Evolutionary conservation across 1,140 invertebrate species (phyloP).

Genomic region (Megalopta genalis): DNA sequence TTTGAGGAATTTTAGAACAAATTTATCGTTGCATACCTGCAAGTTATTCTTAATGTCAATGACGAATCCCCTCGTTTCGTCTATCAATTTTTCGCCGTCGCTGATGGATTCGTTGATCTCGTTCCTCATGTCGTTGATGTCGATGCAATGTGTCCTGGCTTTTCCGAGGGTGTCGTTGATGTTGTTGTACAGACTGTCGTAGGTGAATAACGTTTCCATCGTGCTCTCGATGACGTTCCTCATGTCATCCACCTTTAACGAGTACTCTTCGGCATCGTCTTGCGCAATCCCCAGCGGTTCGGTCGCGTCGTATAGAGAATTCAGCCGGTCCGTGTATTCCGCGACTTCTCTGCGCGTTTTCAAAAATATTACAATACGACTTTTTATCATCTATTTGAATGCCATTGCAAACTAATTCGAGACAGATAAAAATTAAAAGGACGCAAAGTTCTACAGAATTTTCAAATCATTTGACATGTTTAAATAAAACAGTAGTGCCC

Average conservation of each 20-base stretch:
- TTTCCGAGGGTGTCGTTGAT: constrained; percentile 67
- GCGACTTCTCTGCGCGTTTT: constrained; percentile 57
- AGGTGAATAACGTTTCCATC: constrained; percentile 73
- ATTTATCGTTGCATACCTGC: constrained; percentile 57
- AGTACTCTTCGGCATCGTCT: constrained; percentile 68
- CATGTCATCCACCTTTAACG: constrained; percentile 70
- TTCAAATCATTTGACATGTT: too few relatives aligned
- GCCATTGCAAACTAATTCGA: neutral
- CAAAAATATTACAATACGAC: neutral
- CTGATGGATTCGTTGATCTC: constrained; percentile 61
- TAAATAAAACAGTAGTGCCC: too few relatives aligned
- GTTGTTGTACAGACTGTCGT: constrained; percentile 72
- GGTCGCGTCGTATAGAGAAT: constrained; percentile 74
- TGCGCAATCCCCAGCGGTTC: constrained; percentile 74
- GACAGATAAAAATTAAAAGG: too few relatives aligned
- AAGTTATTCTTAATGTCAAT: constrained; percentile 73
- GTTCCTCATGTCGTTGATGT: constrained; percentile 60
- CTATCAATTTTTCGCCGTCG: constrained; percentile 68
- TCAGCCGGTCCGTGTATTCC: constrained; percentile 75
- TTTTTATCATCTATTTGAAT: neutral
- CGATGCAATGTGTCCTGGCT: constrained; percentile 54
- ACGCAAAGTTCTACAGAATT: too few relatives aligned
- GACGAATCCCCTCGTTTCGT: constrained; percentile 68
- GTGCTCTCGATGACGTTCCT: constrained; percentile 68
- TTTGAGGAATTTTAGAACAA: neutral